These are phyloP conservation scores for Craniophora ligustri DNA, from an alignment of 2,888 invertebrate genomes.

Conservation along the genomic window DNA sequence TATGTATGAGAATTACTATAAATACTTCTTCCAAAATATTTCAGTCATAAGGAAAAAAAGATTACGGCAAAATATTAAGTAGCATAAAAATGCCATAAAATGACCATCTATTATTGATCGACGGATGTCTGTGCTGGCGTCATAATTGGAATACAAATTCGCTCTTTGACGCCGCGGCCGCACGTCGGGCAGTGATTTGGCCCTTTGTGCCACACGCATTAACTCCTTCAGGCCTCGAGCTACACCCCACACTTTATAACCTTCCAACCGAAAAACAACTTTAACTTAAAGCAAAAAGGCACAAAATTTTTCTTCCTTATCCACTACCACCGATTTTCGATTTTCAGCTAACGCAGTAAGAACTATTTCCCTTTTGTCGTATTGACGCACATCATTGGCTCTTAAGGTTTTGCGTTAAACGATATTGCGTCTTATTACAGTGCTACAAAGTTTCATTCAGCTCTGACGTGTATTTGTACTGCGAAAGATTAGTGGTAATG, in stretches of 20 bases:
- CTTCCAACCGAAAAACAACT: slow-evolving; percentile 62
- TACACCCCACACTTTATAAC: slow-evolving; percentile 68
- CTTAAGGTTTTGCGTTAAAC: slow-evolving; percentile 26
- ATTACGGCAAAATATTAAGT: neutral
- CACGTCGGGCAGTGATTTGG: slow-evolving; percentile 86
- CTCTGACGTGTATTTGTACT: slow-evolving; percentile 48
- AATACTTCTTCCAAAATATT: too few relatives aligned
- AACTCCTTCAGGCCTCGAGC: slow-evolving; percentile 84
- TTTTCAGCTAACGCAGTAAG: slow-evolving; percentile 77
- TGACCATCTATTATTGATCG: slow-evolving; percentile 60
- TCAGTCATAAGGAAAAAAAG: neutral
- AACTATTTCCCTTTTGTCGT: slow-evolving; percentile 72
- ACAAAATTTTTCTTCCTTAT: slow-evolving; percentile 28
- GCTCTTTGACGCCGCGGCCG: slow-evolving; percentile 82
- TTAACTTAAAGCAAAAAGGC: slow-evolving; percentile 52
- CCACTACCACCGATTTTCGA: slow-evolving; percentile 71
- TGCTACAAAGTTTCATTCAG: slow-evolving; percentile 61
- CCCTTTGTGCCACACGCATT: slow-evolving; percentile 88
- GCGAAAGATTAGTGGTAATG: slow-evolving; percentile 84
- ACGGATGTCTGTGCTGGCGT: slow-evolving; percentile 68
- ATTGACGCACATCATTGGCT: slow-evolving; percentile 46
- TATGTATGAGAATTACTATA: too few relatives aligned
- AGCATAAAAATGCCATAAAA: slow-evolving; percentile 39
- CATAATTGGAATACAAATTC: slow-evolving; percentile 88
- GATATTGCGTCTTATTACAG: slow-evolving; percentile 63